These are phyloP conservation scores for Drosophila neocordata DNA, from an alignment of 1,140 invertebrate species.

Conservation along the genomic window DNA sequence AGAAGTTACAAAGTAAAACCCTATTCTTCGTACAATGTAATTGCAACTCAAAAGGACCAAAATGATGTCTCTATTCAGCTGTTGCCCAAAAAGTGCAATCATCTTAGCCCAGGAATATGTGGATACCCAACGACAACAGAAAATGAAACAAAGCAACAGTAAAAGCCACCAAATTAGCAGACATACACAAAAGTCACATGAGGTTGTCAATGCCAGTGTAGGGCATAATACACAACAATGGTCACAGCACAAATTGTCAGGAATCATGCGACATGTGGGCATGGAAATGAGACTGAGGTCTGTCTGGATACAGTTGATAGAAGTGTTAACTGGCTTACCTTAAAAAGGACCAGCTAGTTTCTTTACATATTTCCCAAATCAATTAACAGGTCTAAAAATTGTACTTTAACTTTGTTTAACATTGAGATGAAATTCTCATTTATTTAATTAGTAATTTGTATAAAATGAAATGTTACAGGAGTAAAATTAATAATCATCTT, in stretches of 20 bases:
- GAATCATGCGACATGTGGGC: not conserved
- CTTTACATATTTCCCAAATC: too few species aligned
- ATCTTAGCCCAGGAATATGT: conserved; percentile 13
- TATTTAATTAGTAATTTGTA: conserved; percentile 45
- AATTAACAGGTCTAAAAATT: too few species aligned
- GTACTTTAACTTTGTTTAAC: not conserved
- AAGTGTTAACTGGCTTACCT: not conserved
- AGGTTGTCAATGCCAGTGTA: not conserved
- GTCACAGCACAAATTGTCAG: conserved; percentile 57
- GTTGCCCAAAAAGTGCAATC: conserved; percentile 6
- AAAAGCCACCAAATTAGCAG: conserved; percentile 77
- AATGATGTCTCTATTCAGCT: not conserved
- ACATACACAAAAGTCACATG: conserved; percentile 52
- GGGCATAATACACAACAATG: conserved; percentile 44
- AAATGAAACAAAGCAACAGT: conserved; percentile 42
- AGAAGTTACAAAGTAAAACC: conserved; percentile 42
- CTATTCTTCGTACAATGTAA: conserved; percentile 47
- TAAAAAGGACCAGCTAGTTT: not conserved
- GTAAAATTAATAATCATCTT: conserved; percentile 71
- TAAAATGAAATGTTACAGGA: conserved; percentile 36
- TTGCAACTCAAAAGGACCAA: conserved; percentile 25
- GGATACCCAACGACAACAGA: not conserved
- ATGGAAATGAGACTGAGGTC: conserved; percentile 17
- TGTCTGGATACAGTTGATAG: not conserved
- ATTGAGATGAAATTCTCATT: conserved; percentile 28